phyloP scores from a whole-genome alignment of 2,113 vertebrate genomes.

The Electrona antarctica region DNA sequence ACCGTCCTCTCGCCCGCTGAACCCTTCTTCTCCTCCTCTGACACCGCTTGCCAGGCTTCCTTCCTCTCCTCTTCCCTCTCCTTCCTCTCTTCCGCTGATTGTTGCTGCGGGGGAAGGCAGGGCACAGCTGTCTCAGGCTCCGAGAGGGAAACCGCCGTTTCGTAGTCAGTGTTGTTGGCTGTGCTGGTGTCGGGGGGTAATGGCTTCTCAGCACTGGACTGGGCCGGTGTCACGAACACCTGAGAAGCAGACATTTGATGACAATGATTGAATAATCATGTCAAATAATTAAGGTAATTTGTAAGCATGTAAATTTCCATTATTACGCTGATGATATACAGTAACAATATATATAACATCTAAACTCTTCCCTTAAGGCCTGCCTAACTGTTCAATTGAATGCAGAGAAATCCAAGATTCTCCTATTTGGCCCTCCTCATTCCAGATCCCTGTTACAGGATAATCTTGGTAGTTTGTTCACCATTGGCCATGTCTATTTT shows the following conservation, averaged over 20 bases:
- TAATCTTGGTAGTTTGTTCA: too few relatives aligned
- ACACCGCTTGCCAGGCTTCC: conserved; percentile 48
- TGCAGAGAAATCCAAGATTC: too few relatives aligned
- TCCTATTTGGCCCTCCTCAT: too few relatives aligned
- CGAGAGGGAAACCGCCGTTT: conserved; percentile 64
- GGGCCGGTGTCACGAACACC: conserved; percentile 70
- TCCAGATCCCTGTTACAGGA: too few relatives aligned
- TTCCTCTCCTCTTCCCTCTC: conserved; percentile 63
- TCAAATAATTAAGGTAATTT: too few relatives aligned
- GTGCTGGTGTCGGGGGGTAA: conserved; percentile 70
- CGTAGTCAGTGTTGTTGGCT: conserved; percentile 75
- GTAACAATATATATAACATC: too few relatives aligned
- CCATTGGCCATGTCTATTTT: too few relatives aligned
- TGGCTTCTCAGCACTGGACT: conserved; percentile 64
- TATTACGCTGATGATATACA: too few relatives aligned
- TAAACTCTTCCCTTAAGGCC: too few relatives aligned
- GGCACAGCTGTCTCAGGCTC: conserved; percentile 69
- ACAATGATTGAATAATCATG: neutral
- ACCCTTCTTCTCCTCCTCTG: conserved; percentile 41
- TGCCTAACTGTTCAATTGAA: too few relatives aligned
- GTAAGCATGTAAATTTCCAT: too few relatives aligned
- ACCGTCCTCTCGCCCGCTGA: conserved; percentile 29
- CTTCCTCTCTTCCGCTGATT: conserved; percentile 63
- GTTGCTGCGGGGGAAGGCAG: conserved; percentile 57
- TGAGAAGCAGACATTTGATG: conserved; percentile 72